phyloP scores from a whole-genome alignment of 37 sponge, comb jelly and placozoan genomes.

The Theonella swinhoei region DNA sequence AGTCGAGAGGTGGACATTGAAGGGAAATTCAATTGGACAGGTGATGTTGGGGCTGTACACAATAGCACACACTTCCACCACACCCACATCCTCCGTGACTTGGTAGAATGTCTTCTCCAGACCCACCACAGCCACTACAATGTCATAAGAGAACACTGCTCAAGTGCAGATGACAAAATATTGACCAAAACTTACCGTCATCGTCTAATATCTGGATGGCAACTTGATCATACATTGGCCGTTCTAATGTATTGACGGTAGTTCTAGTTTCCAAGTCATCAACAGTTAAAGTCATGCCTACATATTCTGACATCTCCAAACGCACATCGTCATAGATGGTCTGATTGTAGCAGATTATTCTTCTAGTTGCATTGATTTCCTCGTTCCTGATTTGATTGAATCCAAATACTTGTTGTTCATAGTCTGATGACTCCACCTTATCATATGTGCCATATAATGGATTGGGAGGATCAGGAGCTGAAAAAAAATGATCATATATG shows the following conservation, averaged over 20 bases:
- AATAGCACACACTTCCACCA: conserved; percentile 4
- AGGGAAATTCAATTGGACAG: neutral
- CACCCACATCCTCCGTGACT: neutral
- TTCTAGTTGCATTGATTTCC: neutral
- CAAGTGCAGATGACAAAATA: neutral
- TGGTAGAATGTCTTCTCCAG: neutral
- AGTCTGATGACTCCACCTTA: neutral
- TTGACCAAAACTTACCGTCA: neutral
- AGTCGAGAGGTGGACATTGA: neutral
- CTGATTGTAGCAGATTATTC: neutral
- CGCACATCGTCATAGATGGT: neutral
- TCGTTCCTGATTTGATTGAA: neutral
- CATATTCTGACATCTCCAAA: conserved; percentile 19
- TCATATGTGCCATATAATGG: neutral
- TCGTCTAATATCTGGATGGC: too few relatives aligned
- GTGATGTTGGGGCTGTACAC: neutral
- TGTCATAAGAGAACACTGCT: neutral
- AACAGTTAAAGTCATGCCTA: neutral
- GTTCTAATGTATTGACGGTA: too few relatives aligned
- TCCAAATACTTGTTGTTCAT: neutral
- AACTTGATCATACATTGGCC: too few relatives aligned
- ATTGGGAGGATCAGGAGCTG: neutral
- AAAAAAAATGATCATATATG: neutral
- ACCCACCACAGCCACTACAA: neutral
- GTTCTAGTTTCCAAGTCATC: neutral